These are phyloP conservation scores for Yponomeuta plumbellus DNA, from an alignment of 2,888 invertebrate species.

Conservation along the genomic window DNA sequence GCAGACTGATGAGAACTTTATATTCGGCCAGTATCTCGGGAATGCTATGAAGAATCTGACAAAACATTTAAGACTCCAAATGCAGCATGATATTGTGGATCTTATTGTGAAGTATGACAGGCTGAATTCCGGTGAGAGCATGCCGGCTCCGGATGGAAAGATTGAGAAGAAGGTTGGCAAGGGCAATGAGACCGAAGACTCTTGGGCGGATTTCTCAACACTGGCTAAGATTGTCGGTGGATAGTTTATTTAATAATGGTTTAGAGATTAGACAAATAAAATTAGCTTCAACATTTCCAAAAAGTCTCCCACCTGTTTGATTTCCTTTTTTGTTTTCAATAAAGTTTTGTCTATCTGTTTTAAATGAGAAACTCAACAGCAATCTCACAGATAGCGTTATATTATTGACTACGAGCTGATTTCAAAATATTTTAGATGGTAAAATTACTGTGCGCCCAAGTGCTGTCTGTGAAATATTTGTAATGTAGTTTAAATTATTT, in stretches of 20 bases:
- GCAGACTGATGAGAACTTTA: constrained; percentile 62
- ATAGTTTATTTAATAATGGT: not conserved
- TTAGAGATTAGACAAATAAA: not conserved
- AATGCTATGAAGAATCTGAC: constrained; percentile 57
- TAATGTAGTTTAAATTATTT: no score
- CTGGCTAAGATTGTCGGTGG: constrained; percentile 60
- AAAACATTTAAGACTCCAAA: constrained; percentile 40
- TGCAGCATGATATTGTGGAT: constrained; percentile 66
- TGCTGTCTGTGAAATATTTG: no score
- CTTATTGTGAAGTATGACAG: constrained; percentile 46
- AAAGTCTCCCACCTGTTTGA: no score
- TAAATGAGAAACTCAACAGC: no score
- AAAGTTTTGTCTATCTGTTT: no score
- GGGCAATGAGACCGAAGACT: constrained; percentile 55
- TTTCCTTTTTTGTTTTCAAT: no score
- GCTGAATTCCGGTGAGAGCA: constrained; percentile 23
- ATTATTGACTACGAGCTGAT: no score
- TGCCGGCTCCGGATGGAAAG: not conserved
- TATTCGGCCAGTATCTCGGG: constrained; percentile 65
- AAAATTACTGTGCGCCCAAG: no score
- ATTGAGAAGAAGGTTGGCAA: not conserved
- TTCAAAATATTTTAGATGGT: no score
- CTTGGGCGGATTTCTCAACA: constrained; percentile 62
- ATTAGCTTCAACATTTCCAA: no score
- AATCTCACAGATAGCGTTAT: no score